These are phyloP conservation scores for Vesta saturnalis DNA, from an alignment of 2,888 invertebrate species.

Conservation along the genomic window DNA sequence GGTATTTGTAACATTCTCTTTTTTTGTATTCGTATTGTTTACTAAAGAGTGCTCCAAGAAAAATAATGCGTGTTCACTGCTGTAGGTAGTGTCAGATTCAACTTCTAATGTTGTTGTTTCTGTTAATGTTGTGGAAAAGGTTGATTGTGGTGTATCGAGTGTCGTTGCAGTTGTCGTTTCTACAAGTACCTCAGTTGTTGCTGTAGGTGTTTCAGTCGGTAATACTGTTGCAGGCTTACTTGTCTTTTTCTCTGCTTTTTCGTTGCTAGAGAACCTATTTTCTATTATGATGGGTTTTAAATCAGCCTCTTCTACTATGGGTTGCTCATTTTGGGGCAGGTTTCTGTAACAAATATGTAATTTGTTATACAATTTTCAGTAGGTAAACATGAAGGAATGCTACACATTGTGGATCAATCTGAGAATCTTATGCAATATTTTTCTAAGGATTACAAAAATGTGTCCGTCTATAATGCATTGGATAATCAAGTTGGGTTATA, in stretches of 20 bases:
- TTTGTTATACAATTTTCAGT: not conserved
- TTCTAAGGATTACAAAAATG: no score
- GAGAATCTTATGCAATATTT: no score
- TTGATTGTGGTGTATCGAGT: constrained; percentile 19
- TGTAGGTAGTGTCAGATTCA: constrained; percentile 23
- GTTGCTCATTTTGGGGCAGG: constrained; percentile 5
- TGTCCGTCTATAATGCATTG: no score
- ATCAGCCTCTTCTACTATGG: not conserved
- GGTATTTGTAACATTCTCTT: constrained; percentile 33
- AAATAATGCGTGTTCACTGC: constrained; percentile 46
- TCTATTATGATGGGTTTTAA: not conserved
- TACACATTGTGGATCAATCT: no score
- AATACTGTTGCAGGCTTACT: constrained; percentile 2
- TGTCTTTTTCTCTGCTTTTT: not conserved
- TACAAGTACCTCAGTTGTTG: not conserved
- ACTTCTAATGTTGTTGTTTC: constrained; percentile 31
- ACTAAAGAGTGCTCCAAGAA: constrained; percentile 40
- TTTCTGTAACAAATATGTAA: not conserved
- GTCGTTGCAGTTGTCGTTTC: constrained; percentile 17
- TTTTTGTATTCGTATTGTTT: constrained; percentile 37
- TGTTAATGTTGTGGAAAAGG: constrained; percentile 22
- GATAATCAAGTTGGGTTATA: no score
- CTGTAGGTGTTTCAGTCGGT: constrained; percentile 3
- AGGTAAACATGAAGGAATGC: no score
- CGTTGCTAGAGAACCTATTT: not conserved